Base-by-base conservation (phyloP, 1,140 invertebrate species). In the Meloidogyne chitwoodi region DNA sequence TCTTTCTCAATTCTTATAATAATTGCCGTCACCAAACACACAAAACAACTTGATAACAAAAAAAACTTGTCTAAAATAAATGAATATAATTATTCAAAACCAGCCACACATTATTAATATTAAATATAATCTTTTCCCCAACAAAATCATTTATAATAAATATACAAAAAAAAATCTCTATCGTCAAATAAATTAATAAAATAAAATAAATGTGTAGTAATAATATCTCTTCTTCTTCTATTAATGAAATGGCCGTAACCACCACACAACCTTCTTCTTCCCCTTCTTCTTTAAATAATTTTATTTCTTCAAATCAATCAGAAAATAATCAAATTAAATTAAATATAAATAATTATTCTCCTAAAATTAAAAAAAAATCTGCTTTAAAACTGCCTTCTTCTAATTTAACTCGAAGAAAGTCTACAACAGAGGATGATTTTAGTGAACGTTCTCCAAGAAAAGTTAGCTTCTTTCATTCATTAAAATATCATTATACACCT, bases 401-500 rank as follows among this genome's bases (percentile, higher is more conserved):
- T n/a, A 56, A 56, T n/a, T 22, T 64, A 22, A 31, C 24, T 34
- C n/a, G 71, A 31, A 56, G 71, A 56, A 73, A 73, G 26, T 73
- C 71, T 12, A 73, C 65, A 67, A 67, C 56, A 29, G 56, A 19
- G 10, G 69, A 34, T 29, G 56, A 73, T 14, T 56, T 31, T n/a
- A 11, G 12, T 5, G 6, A 12, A 56, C 12, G n/a, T 5, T 6
- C n/a, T 2, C 19, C 19, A 0, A 56, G 56, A 24, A 65, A 31
- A 63, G 71, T 73, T 22, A 29, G 22, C 14, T 73, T 73, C 56
- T 73, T 73, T 24, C 71, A 73, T 24, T 56, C 38, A 22, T 38
- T 73, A 29, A 73, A 73, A 63, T 73, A 73, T 31, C 71, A 73
- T n/a, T 73, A 73, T 64, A 73, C 70, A 5, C 71, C 71, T 3